Evolutionary conservation across 2,888 invertebrate species (phyloP), one percentile per base, ranked within the genome.

Genomic region (Mythimna pallens): DNA sequence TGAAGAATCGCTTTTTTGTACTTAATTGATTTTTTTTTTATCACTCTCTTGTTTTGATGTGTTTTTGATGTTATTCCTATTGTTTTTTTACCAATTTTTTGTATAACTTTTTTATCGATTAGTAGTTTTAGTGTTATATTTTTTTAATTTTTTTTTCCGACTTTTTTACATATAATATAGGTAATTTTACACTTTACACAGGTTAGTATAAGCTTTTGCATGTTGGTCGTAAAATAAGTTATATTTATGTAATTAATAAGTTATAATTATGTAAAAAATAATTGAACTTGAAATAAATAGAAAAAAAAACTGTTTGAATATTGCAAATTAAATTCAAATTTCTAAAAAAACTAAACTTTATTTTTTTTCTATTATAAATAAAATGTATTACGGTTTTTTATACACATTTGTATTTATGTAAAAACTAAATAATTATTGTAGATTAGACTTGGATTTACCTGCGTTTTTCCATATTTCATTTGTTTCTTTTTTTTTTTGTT

Each of bases 21-120:
- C n/a, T n/a, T n/a, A n/a, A n/a, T n/a, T n/a, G n/a, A 85, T 77
- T 82, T 86, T 84, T 87, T 43, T 86, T 89, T 83, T 74, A 88
- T 90, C 89, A 89, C 90, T 90, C 85, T 90, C 90, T 93, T 92
- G 90, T 94, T 94, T 94, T 89, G 92, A 94, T 92, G 91, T 94
- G 92, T 93, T 95, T 94, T 94, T 92, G 86, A 93, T 90, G 89
- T 93, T 92, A 93, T 93, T 93, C 92, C 92, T 94, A 94, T 93
- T 93, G 93, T 92, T 93, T 94, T 95, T 93, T 91, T 94, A 94
- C 92, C 89, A 78, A 78, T 81, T 88, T 79, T 94, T 95, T 94
- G 91, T 94, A 94, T 92, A 90, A 92, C 90, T 89, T 93, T 94
- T 94, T 92, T 90, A 91, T 89, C 86, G 84, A 89, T 88, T 89